Evolutionary conservation across 2,797 vertebrate genomes (phyloP), one percentile per base, ranked within the genome.

Genomic region (Anguilla marmorata): DNA sequence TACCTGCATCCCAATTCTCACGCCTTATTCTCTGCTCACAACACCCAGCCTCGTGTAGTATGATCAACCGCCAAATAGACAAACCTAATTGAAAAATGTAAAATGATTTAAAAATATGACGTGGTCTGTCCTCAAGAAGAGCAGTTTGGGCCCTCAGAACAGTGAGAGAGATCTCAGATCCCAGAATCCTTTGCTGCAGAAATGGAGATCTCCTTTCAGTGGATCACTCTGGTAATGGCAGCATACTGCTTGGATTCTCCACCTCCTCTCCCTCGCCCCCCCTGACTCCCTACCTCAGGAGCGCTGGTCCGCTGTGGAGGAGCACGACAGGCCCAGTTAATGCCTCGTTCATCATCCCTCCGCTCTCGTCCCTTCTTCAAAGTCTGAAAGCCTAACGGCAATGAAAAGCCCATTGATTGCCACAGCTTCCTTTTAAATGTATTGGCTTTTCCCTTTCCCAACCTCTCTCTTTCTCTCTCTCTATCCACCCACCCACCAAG

Each of bases 381-480:
- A 92, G 93, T 93, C 96, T 95, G 93, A 95, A 96, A 96, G 96
- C 93, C 94, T 93, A 96, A 94, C 93, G 90, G 94, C 96, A 95
- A 96, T 96, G 95, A 96, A 96, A 96, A 95, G 94, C 90, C 91
- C 93, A 96, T 96, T 89, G 96, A 96, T 96, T 91, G 88, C 87
- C 87, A 91, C 93, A 90, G 90, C 94, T 95, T 95, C 93, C 94
- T 94, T 94, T 95, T 91, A 95, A 94, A 96, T 91, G 94, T 93
- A 96, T 94, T 94, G 93, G 90, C 90, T 90, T 93, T 90, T 94
- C 93, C 89, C 93, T 93, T 92, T 91, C 86, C 91, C 58, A 9
- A 3, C 12, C 9, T 27, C 14, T 80, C 33, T 80, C 45, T 24
- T n/a, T 9, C 19, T 4, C 1, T 63, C 66, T 86, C 66, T 30